Evolutionary conservation across 2,888 invertebrate species (phyloP).

Genomic region (Andrena dorsata): DNA sequence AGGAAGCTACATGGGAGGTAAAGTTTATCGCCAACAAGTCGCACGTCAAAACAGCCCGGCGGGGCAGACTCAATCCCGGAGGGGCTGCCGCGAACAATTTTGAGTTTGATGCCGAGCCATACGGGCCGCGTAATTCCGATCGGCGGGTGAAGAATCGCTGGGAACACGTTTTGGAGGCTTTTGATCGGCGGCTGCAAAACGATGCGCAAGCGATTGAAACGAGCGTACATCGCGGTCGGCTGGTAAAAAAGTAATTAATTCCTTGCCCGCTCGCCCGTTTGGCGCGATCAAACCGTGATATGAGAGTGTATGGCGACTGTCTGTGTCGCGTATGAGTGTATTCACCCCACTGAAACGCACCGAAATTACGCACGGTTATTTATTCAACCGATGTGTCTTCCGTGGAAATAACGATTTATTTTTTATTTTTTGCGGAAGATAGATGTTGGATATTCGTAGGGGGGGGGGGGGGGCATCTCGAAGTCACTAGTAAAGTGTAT

Average conservation of each 20-base stretch:
- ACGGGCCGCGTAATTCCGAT: slow-evolving; percentile 31
- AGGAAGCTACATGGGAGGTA: background rate
- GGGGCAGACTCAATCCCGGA: slow-evolving; percentile 36
- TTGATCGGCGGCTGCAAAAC: slow-evolving; percentile 59
- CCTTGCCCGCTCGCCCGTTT: slow-evolving; percentile 56
- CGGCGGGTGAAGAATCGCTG: slow-evolving; percentile 13
- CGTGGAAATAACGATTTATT: background rate
- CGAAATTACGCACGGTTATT: background rate
- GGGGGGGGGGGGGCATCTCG: too few relatives aligned
- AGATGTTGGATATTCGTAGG: too few relatives aligned
- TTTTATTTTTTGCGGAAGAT: too few relatives aligned
- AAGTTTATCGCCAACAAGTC: slow-evolving; percentile 41
- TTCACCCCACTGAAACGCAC: background rate
- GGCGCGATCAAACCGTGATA: slow-evolving; percentile 13
- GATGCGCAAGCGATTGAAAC: slow-evolving; percentile 32
- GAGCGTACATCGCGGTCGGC: slow-evolving; percentile 2
- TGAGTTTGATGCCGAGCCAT: background rate
- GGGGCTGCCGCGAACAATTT: slow-evolving; percentile 27
- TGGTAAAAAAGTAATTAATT: slow-evolving; percentile 67
- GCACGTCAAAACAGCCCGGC: slow-evolving; percentile 20
- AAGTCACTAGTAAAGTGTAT: too few relatives aligned
- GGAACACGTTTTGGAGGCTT: slow-evolving; percentile 31
- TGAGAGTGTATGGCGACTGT: background rate
- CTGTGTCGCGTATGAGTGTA: background rate
- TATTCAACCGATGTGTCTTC: background rate